Base-by-base conservation (phyloP, 1,140 invertebrate genomes). In the Drosophila santomea region DNA sequence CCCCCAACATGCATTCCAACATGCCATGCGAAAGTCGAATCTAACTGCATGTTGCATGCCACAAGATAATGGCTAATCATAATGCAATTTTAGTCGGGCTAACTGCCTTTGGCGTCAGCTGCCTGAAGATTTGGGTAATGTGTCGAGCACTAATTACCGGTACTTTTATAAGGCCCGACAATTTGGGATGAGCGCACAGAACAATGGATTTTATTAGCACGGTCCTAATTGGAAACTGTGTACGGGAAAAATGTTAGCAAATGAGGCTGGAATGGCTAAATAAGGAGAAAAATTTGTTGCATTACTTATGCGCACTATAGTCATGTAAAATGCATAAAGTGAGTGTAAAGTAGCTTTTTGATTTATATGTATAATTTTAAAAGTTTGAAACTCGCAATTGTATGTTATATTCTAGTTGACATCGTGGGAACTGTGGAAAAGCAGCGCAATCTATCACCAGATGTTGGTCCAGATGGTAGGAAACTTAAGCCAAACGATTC, bases 11-110 rank as follows among this genome's bases (percentile, higher is more conserved):
- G 59, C 75, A 86, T 88, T 86, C 84, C 83, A 43, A 68, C 83
- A 86, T 71, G 83, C 83, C 50, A 86, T 76, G 71, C 50, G 74
- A 85, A 77, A 69, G 69, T 68, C 73, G 58, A 61, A 68, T 50
- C 79, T 86, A 86, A 86, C 83, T 86, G 83, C 83, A 83, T 83
- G 79, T 86, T 83, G 83, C 83, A 86, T 86, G 83, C 72, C 84
- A 83, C 83, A 59, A 84, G 76, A 85, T 77, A 78, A 86, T 86
- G 71, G 59, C 72, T 88, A 86, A 83, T 86, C 80, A 86, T 88
- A 86, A 71, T 83, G 75, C 75, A 80, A 79, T 86, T 82, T 79
- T 60, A 57, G 51, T 25, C 23, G n/a, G 39, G 43, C 60, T 12
- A 67, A 60, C 77, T 75, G 66, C 20, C 54, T 75, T 73, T 86